Percentiles rank a stretch among this genome's conserved stretches.
phyloP scores from a whole-genome alignment of 2,797 vertebrate species.

The Anableps anableps region DNA sequence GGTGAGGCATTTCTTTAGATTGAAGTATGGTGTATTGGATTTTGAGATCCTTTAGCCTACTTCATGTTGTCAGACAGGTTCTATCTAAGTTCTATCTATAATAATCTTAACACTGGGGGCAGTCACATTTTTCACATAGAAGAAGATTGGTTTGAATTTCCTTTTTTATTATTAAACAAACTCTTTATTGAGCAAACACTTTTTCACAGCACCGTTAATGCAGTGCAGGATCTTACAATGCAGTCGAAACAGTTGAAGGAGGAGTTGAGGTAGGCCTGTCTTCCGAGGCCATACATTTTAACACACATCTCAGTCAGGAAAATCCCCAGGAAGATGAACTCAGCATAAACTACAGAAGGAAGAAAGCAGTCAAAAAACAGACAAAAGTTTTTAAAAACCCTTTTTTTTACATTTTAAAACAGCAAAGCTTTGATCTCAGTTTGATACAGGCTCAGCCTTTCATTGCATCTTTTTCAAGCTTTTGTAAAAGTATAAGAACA shows the following conservation, averaged over 20 bases:
- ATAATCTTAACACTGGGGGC: too few relatives aligned
- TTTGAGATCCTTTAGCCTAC: too few relatives aligned
- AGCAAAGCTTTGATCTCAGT: neutral
- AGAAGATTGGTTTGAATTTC: neutral
- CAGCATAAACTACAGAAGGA: constrained; percentile 84
- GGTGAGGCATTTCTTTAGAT: too few relatives aligned
- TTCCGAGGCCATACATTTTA: constrained; percentile 95
- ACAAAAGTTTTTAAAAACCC: neutral
- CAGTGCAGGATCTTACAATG: constrained; percentile 84
- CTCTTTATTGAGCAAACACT: neutral
- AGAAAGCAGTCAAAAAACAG: constrained; percentile 3
- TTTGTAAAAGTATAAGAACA: neutral
- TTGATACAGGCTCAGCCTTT: neutral
- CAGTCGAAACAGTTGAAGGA: constrained; percentile 98
- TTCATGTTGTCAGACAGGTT: too few relatives aligned
- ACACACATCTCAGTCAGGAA: constrained; percentile 94
- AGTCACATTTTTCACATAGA: neutral
- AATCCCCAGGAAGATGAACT: constrained; percentile 92
- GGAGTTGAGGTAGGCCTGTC: constrained; percentile 94
- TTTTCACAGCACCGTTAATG: neutral
- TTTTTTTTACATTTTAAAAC: neutral
- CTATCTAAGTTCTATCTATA: too few relatives aligned
- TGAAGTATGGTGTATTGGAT: too few relatives aligned
- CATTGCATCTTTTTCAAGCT: neutral
- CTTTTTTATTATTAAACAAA: neutral